These are phyloP conservation scores for Podilymbus podiceps DNA, from an alignment of 2,113 vertebrate genomes.

Conservation along the genomic window DNA sequence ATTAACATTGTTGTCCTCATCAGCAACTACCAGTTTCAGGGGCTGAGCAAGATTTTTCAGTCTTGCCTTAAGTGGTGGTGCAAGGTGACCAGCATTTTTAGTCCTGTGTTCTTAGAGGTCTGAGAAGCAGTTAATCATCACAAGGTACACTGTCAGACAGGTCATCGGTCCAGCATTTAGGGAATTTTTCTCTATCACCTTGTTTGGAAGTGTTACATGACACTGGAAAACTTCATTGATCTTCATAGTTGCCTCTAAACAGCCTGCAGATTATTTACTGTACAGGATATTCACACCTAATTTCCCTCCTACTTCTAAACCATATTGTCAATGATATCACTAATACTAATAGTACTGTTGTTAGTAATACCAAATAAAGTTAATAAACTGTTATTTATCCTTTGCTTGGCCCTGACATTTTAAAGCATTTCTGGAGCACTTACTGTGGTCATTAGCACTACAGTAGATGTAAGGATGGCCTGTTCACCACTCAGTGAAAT, in stretches of 20 bases:
- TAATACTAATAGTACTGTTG: not conserved
- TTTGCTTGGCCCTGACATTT: not conserved
- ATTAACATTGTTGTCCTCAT: conserved; percentile 35
- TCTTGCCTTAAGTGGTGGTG: conserved; percentile 38
- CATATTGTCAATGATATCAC: not conserved
- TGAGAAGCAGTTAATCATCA: conserved; percentile 41
- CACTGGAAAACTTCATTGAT: conserved; percentile 32
- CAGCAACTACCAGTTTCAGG: conserved; percentile 63
- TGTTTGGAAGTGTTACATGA: conserved; percentile 26
- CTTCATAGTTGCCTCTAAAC: conserved; percentile 20
- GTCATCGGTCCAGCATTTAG: conserved; percentile 1
- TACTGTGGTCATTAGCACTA: not conserved
- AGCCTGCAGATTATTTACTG: conserved; percentile 34
- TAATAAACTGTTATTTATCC: not conserved
- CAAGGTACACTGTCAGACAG: conserved; percentile 19
- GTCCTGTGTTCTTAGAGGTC: conserved; percentile 20
- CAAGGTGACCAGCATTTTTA: conserved; percentile 21
- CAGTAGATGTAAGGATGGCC: not conserved
- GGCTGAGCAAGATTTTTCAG: conserved; percentile 35
- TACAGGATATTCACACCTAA: not conserved
- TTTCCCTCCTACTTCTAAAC: not conserved
- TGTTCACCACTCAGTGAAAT: not conserved
- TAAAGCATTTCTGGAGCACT: not conserved
- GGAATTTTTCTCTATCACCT: conserved; percentile 36
- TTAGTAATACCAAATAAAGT: not conserved